Conservation (phyloP, 2,113 vertebrate genomes). For the Isurus oxyrinchus region DNA sequence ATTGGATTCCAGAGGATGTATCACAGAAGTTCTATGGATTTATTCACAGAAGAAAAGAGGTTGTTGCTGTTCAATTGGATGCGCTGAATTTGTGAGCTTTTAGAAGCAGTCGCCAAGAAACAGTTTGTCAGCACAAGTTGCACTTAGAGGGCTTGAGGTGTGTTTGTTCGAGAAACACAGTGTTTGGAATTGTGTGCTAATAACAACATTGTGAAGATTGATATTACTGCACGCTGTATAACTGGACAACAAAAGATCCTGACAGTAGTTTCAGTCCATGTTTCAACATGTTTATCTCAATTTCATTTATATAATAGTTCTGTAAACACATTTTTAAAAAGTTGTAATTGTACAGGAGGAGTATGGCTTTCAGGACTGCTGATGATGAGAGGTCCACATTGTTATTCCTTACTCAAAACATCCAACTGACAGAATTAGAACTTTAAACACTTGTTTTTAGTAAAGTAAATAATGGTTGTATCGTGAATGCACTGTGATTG, state of each 20-base stretch:
- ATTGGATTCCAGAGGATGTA: neutral
- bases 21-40: neutral
- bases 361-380: neutral
- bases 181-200: neutral
- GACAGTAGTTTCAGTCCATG: neutral
- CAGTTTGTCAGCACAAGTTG: neutral
- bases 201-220: neutral
- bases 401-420: neutral
- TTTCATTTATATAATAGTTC: neutral
- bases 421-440: neutral
- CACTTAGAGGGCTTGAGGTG: neutral
- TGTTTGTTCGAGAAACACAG: neutral
- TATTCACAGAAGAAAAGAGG: neutral
- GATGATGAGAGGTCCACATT: too few relatives aligned
- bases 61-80: neutral
- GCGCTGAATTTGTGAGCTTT: neutral
- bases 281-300: neutral
- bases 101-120: neutral
- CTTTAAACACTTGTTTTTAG: neutral
- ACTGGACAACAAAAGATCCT: neutral
- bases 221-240: neutral
- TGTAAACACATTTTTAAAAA: neutral
- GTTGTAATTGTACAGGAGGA: neutral
- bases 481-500: conserved; percentile 31
- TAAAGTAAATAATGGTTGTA: neutral